These are phyloP conservation scores for Sebastes itinus DNA, from an alignment of 2,797 vertebrate species.

Conservation along the genomic window DNA sequence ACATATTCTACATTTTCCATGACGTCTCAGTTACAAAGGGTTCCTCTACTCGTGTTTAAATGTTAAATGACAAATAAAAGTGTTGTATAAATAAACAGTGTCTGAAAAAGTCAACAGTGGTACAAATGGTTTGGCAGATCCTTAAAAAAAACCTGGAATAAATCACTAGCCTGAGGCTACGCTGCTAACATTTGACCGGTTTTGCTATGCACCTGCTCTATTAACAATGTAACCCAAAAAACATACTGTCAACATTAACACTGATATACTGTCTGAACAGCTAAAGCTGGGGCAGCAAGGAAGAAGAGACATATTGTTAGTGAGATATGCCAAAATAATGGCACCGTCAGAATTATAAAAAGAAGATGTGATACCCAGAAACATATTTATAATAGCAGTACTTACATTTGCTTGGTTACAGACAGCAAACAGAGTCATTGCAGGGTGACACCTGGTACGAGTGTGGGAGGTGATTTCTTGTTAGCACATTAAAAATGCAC, in stretches of 20 bases:
- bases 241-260: neutral
- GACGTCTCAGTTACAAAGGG: neutral
- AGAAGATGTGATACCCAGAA: neutral
- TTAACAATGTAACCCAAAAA: neutral
- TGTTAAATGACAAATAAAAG: neutral
- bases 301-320: neutral
- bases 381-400: neutral
- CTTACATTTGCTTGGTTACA: neutral
- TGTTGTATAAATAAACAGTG: neutral
- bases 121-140: neutral
- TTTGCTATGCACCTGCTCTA: neutral
- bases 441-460: slow-evolving; percentile 5
- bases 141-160: neutral
- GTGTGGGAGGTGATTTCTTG: slow-evolving; percentile 20
- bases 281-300: neutral
- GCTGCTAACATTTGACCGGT: neutral
- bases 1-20: neutral
- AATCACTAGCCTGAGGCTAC: neutral
- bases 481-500: slow-evolving; percentile 6
- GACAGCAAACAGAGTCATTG: neutral
- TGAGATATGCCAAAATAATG: neutral
- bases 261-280: neutral
- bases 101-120: neutral
- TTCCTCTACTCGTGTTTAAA: neutral
- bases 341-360: neutral